Evolutionary conservation across 1,140 invertebrate genomes (phyloP), one percentile per base, ranked within the genome.

Genomic region (Proctacanthus coquilletti): DNA sequence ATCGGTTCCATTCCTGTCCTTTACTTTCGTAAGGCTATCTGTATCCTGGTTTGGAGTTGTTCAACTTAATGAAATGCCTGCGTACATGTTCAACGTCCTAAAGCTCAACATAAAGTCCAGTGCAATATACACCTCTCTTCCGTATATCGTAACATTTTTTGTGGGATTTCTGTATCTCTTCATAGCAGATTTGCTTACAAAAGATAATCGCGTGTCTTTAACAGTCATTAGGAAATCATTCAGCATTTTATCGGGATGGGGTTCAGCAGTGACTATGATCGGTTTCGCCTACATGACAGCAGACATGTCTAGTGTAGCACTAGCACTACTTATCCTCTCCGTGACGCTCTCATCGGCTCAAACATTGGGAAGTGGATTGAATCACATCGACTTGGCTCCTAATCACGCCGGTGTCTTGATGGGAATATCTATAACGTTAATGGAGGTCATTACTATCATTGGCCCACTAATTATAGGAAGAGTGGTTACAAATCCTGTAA

Each of bases 11-110:
- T 74, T 92, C 40, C 84, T 80, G 77, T 78, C 85, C 0, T 65
- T 92, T 0, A 30, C 17, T 3, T 27, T 41, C 0, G 19, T n/a
- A 68, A 84, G 14, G 60, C 85, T 1, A 73, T 71, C 0, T 84
- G 93, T 52, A 79, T 81, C 52, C 77, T 81, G 50, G 86, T 85
- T 54, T 93, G 85, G 87, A 85, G 85, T 2, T 88, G 84, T 53
- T 93, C 87, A 69, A 89, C 81, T 6, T 66, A 91, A 84, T 0
- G 75, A 87, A 60, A 75, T 94, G 49, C 91, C 92, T 0, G 80
- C 73, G 0, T 96, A 88, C 51, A 77, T 95, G 68, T 74, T 74
- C 13, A 67, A 74, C 41, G 74, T 91, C 1, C 65, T 94, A 2
- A 63, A 74, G 30, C 81, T 80, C 38, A 64, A 91, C 40, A 74